A percentile compares a stretch with the other conserved stretches of the same genome.
Evolutionary conservation across 2,888 invertebrate genomes (phyloP).

Genomic region (Yponomeuta evonymella): DNA sequence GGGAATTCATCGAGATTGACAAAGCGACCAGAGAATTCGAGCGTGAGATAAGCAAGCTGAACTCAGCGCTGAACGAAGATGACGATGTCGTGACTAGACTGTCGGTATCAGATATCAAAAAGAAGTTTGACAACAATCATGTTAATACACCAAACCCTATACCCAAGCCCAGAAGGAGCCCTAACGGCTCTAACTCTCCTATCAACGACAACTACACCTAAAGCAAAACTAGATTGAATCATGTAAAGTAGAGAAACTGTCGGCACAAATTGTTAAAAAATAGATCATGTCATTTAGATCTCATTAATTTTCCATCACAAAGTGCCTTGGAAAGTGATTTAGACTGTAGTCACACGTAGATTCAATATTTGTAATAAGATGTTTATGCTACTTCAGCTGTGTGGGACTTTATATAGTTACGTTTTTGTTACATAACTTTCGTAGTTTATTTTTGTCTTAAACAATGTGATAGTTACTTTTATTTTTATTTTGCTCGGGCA

Average conservation of each 20-base stretch:
- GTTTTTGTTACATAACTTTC: not conserved
- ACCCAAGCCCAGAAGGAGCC: conserved; percentile 76
- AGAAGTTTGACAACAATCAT: conserved; percentile 70
- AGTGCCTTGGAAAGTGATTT: conserved; percentile 8
- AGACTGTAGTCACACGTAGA: conserved; percentile 1
- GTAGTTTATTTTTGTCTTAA: not conserved
- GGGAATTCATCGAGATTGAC: conserved; percentile 67
- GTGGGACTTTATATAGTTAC: conserved; percentile 6
- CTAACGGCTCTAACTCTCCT: conserved; percentile 52
- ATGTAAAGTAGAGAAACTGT: not conserved
- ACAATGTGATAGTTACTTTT: conserved; percentile 9
- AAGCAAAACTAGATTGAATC: not conserved
- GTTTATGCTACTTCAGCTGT: not conserved
- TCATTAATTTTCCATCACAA: not conserved
- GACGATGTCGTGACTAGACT: conserved; percentile 48
- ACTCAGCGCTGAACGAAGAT: conserved; percentile 64
- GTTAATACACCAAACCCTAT: conserved; percentile 69
- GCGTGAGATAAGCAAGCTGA: conserved; percentile 65
- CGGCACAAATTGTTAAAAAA: not conserved
- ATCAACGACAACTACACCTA: conserved; percentile 11
- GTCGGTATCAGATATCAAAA: conserved; percentile 67
- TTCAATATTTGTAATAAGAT: not conserved
- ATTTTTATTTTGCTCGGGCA: not conserved
- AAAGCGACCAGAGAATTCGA: conserved; percentile 63
- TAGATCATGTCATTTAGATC: conserved; percentile 4